Conservation (phyloP, 2,888 invertebrate genomes). For the Andrena flavipes region DNA sequence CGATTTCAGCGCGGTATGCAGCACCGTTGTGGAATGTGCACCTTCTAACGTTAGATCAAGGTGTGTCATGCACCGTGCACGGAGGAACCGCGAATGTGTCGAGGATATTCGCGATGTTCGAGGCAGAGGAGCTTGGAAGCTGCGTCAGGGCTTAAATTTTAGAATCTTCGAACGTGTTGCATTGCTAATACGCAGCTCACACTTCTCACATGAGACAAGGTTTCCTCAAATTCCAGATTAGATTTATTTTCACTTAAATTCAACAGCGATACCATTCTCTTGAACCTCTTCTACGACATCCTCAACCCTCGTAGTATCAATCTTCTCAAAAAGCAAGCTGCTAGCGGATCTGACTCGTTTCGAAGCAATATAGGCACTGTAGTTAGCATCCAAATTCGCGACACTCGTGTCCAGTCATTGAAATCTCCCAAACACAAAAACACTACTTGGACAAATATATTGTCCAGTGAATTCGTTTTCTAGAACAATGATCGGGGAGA, state of each 20-base stretch:
- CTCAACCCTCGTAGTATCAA: too few species aligned
- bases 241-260: background rate
- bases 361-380: too few species aligned
- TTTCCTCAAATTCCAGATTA: background rate
- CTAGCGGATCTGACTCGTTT: too few species aligned
- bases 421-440: too few species aligned
- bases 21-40: slow-evolving; percentile 81
- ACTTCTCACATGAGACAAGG: background rate
- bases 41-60: slow-evolving; percentile 76
- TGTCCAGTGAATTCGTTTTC: too few species aligned
- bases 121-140: background rate
- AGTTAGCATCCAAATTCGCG: too few species aligned
- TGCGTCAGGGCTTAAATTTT: background rate
- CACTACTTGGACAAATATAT: too few species aligned
- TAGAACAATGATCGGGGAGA: too few species aligned
- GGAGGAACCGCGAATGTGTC: slow-evolving; percentile 20
- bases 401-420: too few species aligned
- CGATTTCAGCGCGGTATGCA: slow-evolving; percentile 82
- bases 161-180: background rate
- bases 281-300: too few species aligned
- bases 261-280: too few species aligned
- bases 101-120: slow-evolving; percentile 6
- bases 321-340: too few species aligned
- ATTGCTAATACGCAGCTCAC: background rate
- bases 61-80: slow-evolving; percentile 1